Conservation (phyloP, 2,888 invertebrate species). For the Protophormia terraenovae region DNA sequence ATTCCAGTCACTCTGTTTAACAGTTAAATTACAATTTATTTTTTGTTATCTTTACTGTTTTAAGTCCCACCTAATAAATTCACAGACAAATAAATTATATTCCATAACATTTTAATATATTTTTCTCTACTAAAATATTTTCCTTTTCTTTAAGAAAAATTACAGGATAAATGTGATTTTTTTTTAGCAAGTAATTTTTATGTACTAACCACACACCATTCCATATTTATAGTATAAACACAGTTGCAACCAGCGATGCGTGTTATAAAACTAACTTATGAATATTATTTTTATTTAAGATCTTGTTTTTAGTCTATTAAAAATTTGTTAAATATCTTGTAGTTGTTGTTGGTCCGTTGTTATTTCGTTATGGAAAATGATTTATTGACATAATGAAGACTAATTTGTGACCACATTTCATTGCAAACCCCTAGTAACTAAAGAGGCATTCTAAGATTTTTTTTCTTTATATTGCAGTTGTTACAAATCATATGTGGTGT, state of each 20-base stretch:
- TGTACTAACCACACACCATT: not conserved
- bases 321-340: slow-evolving; percentile 15
- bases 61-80: slow-evolving; percentile 11
- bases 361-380: slow-evolving; percentile 69
- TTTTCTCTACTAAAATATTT: not conserved
- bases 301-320: slow-evolving; percentile 52
- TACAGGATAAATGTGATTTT: slow-evolving; percentile 28
- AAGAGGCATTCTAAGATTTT: too few relatives aligned
- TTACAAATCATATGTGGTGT: slow-evolving; percentile 16
- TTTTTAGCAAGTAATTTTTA: slow-evolving; percentile 1
- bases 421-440: slow-evolving; percentile 47
- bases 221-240: not conserved
- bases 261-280: not conserved
- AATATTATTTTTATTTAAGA: not conserved
- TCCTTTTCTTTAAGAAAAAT: not conserved
- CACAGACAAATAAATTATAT: slow-evolving; percentile 33
- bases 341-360: slow-evolving; percentile 56
- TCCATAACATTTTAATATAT: not conserved
- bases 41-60: not conserved
- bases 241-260: not conserved
- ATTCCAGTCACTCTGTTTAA: too few relatives aligned
- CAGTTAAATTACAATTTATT: not conserved
- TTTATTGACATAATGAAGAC: slow-evolving; percentile 77
- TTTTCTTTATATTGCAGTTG: too few relatives aligned
- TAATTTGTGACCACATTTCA: slow-evolving; percentile 74